Evolutionary conservation across 2,113 vertebrate species (phyloP).

Genomic region (Calyptomena viridis): DNA sequence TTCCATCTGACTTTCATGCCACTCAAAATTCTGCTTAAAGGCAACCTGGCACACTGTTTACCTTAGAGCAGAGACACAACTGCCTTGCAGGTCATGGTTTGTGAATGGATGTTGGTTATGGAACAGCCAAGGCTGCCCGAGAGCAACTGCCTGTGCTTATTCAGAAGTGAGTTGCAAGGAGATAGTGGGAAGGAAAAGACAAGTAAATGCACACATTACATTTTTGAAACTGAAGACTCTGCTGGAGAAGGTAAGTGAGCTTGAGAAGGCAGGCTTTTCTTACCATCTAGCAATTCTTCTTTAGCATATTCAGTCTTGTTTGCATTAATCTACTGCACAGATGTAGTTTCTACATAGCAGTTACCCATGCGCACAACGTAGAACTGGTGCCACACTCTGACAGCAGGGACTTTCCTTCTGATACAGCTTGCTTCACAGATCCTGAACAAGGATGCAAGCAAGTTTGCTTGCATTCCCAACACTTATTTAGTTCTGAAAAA

Average conservation of each 20-base stretch:
- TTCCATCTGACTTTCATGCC: neutral
- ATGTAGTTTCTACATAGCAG: neutral
- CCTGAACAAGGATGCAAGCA: neutral
- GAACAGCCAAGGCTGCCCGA: neutral
- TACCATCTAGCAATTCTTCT: neutral
- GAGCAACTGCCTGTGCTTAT: neutral
- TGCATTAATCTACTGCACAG: neutral
- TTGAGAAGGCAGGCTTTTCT: neutral
- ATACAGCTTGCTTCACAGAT: neutral
- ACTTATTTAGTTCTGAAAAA: neutral
- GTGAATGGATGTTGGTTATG: neutral
- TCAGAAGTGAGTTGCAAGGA: neutral
- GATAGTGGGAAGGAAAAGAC: neutral
- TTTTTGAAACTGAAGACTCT: neutral
- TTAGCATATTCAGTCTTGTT: neutral
- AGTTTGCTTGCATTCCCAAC: neutral
- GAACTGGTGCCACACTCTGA: neutral
- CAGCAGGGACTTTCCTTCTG: neutral
- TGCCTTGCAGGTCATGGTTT: neutral
- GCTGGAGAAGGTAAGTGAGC: neutral
- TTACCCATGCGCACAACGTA: rapidly evolving
- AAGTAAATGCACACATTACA: neutral
- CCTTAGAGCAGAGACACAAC: neutral
- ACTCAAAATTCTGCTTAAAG: neutral
- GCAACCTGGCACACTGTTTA: neutral